phyloP scores from a whole-genome alignment of 2,888 invertebrate species.

The Ganaspis brasiliensis region DNA sequence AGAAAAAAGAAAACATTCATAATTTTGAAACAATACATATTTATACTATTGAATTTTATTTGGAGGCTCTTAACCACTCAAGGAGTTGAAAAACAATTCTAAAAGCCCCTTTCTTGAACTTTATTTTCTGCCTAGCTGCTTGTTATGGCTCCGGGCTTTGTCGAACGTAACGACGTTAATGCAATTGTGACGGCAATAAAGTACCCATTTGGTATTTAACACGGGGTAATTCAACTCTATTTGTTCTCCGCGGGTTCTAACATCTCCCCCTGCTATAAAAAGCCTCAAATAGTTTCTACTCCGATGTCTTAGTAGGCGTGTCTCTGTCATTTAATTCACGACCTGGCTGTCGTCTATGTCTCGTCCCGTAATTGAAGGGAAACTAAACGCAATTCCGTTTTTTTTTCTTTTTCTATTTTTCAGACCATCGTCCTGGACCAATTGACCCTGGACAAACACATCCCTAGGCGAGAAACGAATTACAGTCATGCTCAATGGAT shows the following conservation, averaged over 20 bases:
- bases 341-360: constrained; percentile 44
- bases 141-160: constrained; percentile 44
- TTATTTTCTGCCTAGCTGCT: constrained; percentile 36
- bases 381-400: constrained; percentile 54
- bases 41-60: too few species aligned
- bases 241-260: constrained; percentile 51
- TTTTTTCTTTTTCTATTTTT: constrained; percentile 67
- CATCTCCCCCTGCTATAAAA: constrained; percentile 46
- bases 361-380: constrained; percentile 50
- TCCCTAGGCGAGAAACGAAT: constrained; percentile 82
- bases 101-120: constrained; percentile 1
- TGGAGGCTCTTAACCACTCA: not conserved
- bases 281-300: constrained; percentile 17
- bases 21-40: not conserved
- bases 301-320: constrained; percentile 40
- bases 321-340: constrained; percentile 45
- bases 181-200: constrained; percentile 61
- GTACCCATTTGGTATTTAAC: constrained; percentile 57
- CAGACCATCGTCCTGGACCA: constrained; percentile 82
- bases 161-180: constrained; percentile 49
- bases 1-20: not conserved
- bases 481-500: constrained; percentile 89
- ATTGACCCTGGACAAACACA: constrained; percentile 80
- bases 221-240: constrained; percentile 59
- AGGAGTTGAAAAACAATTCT: not conserved